Conservation (phyloP, 2,113 vertebrate species). For the Atlantisia rogersi region DNA sequence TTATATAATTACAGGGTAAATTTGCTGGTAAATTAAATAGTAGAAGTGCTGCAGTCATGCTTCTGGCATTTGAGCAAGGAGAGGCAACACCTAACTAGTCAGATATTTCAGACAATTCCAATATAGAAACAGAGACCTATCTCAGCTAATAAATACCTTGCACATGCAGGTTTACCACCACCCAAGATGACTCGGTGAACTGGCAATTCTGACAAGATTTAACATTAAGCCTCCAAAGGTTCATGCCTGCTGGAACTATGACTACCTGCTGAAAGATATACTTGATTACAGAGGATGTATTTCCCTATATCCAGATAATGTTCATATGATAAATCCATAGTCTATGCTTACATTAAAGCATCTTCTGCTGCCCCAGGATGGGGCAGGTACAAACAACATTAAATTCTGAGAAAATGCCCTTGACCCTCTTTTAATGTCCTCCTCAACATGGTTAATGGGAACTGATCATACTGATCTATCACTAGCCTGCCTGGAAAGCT, state of each 20-base stretch:
- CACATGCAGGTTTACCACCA: not conserved
- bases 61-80: not conserved
- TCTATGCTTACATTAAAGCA: not conserved
- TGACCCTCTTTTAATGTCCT: not conserved
- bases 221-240: not conserved
- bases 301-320: rapidly evolving
- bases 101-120: not conserved
- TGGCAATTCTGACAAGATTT: not conserved
- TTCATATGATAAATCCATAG: not conserved
- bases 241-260: not conserved
- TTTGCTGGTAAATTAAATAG: not conserved
- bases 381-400: not conserved
- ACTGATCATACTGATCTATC: not conserved
- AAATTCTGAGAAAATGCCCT: not conserved
- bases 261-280: not conserved
- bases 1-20: not conserved
- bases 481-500: not conserved
- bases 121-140: not conserved
- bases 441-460: not conserved
- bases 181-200: not conserved
- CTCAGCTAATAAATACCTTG: not conserved
- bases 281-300: not conserved
- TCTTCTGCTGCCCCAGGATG: not conserved
- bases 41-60: not conserved
- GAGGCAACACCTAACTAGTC: not conserved